These are phyloP conservation scores for Montifringilla adamsi DNA, from an alignment of 2,113 vertebrate species.

Conservation along the genomic window DNA sequence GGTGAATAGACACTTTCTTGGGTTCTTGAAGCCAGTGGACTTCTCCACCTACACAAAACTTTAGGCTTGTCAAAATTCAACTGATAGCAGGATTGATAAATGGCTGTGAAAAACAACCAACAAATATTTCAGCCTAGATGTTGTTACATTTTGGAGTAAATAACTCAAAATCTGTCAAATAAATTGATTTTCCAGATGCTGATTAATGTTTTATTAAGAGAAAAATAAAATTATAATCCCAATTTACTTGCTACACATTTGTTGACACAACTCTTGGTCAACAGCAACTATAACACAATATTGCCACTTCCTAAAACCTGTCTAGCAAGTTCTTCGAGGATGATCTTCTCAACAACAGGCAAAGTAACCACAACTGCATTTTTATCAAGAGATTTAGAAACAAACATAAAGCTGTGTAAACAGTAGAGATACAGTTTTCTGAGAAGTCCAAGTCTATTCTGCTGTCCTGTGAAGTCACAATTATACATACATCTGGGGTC, in stretches of 20 bases:
- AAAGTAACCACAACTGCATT: neutral
- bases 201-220: neutral
- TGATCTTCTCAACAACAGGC: neutral
- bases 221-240: neutral
- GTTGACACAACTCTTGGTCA: neutral
- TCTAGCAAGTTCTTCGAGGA: neutral
- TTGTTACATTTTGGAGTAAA: neutral
- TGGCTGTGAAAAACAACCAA: neutral
- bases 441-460: neutral
- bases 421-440: neutral
- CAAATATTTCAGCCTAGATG: neutral
- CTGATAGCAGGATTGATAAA: neutral
- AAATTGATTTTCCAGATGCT: neutral
- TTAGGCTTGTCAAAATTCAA: neutral
- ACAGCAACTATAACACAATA: neutral
- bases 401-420: neutral
- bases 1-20: neutral
- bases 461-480: neutral
- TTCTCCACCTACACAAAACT: neutral
- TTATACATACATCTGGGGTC: accelerated
- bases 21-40: neutral
- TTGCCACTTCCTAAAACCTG: neutral
- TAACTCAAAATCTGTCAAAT: neutral
- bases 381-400: neutral
- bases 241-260: neutral